A percentile compares a stretch with the other conserved stretches of the same genome.
Conservation (phyloP, 2,797 vertebrate species). For the Odontamblyopus lacepedii region DNA sequence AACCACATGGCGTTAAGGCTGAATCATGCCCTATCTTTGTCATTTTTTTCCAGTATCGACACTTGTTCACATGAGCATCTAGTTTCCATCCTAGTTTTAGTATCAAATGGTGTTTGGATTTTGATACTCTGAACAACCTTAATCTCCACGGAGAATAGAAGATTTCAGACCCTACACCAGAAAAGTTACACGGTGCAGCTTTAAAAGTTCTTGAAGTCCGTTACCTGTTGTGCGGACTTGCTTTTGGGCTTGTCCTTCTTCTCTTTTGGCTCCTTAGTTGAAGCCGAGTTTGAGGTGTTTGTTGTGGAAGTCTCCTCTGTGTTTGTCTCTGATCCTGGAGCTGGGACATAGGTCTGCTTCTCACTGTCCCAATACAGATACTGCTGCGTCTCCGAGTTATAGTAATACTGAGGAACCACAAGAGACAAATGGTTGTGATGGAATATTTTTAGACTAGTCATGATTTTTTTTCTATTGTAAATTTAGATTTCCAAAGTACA, state of each 20-base stretch:
- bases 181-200: too few species aligned
- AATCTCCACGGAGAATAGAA: too few species aligned
- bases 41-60: too few species aligned
- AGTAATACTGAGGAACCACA: conserved; percentile 87
- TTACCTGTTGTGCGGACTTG: conserved; percentile 97
- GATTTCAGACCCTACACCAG: too few species aligned
- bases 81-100: too few species aligned
- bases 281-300: conserved; percentile 47
- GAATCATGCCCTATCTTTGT: too few species aligned
- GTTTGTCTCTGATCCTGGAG: conserved; percentile 37
- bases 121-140: too few species aligned
- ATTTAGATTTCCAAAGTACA: too few species aligned
- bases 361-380: conserved; percentile 98
- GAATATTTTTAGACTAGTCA: not conserved
- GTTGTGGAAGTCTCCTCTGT: conserved; percentile 61
- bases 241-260: conserved; percentile 98
- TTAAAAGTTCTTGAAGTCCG: not conserved
- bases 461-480: too few species aligned
- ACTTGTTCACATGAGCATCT: too few species aligned
- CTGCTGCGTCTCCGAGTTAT: conserved; percentile 96
- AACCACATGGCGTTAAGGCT: too few species aligned
- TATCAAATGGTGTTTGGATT: too few species aligned
- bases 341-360: conserved; percentile 92
- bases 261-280: conserved; percentile 88
- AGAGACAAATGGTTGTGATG: not conserved